These are phyloP conservation scores for Fregetta grallaria DNA, from an alignment of 2,113 vertebrate genomes.

Conservation along the genomic window DNA sequence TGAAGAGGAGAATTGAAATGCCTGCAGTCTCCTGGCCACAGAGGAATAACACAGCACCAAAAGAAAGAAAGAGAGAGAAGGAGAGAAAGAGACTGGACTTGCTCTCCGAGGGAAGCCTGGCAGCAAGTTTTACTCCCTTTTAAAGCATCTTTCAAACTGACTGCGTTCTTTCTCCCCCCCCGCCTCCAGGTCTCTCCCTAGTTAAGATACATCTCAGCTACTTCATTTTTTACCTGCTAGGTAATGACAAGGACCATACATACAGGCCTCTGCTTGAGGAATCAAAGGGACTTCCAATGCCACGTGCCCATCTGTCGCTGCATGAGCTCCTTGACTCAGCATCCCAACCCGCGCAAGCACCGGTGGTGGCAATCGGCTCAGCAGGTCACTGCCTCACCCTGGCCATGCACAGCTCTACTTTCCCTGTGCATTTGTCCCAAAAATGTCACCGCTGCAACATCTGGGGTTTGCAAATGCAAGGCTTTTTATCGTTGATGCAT, in stretches of 20 bases:
- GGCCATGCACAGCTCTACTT: neutral
- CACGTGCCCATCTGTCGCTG: neutral
- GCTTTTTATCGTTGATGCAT: rapidly evolving
- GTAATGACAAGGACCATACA: neutral
- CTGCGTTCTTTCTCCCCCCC: neutral
- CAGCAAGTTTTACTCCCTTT: neutral
- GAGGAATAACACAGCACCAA: neutral
- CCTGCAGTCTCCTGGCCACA: neutral
- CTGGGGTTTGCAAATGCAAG: rapidly evolving
- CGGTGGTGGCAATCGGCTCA: rapidly evolving
- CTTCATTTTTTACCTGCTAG: neutral
- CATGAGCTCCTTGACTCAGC: rapidly evolving
- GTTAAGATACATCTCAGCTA: neutral
- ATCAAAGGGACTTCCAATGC: neutral
- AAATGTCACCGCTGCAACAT: rapidly evolving
- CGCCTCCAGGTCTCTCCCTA: neutral
- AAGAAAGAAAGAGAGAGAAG: neutral
- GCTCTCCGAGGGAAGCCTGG: neutral
- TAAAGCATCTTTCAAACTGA: neutral
- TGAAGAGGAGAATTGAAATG: neutral
- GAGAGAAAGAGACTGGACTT: neutral
- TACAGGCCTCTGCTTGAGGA: neutral
- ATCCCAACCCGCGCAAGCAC: neutral
- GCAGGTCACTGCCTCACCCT: neutral
- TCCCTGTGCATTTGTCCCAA: rapidly evolving